These are phyloP conservation scores for Cerceris rybyensis DNA, from an alignment of 2,888 invertebrate species.

Conservation along the genomic window DNA sequence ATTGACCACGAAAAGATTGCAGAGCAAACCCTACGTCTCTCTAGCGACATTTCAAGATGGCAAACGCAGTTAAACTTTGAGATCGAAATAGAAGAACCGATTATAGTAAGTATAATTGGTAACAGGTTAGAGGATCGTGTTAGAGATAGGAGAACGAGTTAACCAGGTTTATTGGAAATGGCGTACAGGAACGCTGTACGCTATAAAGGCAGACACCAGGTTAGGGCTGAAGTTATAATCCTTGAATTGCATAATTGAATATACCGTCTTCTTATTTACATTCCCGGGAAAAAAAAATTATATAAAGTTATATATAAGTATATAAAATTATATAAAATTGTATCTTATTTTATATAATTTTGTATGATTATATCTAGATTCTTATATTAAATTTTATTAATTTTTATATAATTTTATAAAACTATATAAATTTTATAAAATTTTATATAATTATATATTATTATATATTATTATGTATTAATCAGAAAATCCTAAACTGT, in stretches of 20 bases:
- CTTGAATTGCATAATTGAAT: conserved; percentile 24
- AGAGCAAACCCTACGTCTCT: not conserved
- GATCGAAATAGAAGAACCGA: conserved; percentile 9
- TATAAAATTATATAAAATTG: no score
- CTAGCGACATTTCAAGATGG: not conserved
- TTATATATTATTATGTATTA: no score
- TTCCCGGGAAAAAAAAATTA: no score
- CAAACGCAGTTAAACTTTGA: not conserved
- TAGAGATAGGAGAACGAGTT: conserved; percentile 25
- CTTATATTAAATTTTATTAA: no score
- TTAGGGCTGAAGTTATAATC: conserved; percentile 33
- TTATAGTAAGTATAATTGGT: conserved; percentile 13
- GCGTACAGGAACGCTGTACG: conserved; percentile 1
- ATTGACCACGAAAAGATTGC: not conserved
- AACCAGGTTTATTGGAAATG: conserved; percentile 30
- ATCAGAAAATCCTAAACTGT: no score
- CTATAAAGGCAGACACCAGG: conserved; percentile 24
- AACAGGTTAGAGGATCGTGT: conserved; percentile 14
- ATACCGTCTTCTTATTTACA: conserved; percentile 1
- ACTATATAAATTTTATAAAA: no score
- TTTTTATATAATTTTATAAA: no score
- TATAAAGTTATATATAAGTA: no score
- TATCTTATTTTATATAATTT: no score
- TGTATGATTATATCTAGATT: no score
- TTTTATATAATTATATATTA: no score